Base-by-base conservation (phyloP, 1,140 invertebrate species). In the Gryon sp. region DNA sequence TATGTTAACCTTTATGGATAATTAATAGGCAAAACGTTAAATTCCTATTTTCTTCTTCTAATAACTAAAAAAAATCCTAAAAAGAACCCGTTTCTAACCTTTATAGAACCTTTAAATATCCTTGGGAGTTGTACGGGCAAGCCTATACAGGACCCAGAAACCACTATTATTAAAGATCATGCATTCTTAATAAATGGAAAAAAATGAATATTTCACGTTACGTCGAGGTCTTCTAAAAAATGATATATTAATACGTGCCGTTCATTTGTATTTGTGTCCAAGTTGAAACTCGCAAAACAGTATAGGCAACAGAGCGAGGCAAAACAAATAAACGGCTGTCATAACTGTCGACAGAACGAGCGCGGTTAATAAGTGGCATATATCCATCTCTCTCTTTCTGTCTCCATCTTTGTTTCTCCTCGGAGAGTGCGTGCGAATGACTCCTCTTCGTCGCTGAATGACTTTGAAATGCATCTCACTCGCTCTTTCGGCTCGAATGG, bases 401-500 rank as follows among this genome's bases (percentile, higher is more conserved):
- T 15, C 14, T 19, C n/a, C 19, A 19, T 40, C 43, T 22, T 24
- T 40, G 60, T 22, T 32, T 55, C 19, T 63, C 55, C 32, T 11
- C n/a, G 11, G 43, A 57, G 76, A 65, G 57, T 70, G 76, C 63
- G 53, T 43, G 65, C 60, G 50, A 59, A 60, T 43, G 48, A 40
- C 38, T 59, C 32, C 14, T n/a, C 38, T 22, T 30, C 16, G 28
- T n/a, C n/a, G n/a, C n/a, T n/a, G n/a, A n/a, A n/a, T n/a, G n/a
- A n/a, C n/a, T n/a, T n/a, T n/a, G n/a, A n/a, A n/a, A n/a, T n/a
- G n/a, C 16, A 48, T 41, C 20, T 55, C 52, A 6, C 8, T 50
- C 32, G 8, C 24, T 66, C 53, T 45, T 59, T 62, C 9, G 53
- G 22, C 32, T 34, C 26, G 80, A 86, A 84, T 82, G 85, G 87